Percentiles rank a stretch among this genome's conserved stretches.
Conservation (phyloP, 2,888 invertebrate species). For the Galerucella nymphaeae region DNA sequence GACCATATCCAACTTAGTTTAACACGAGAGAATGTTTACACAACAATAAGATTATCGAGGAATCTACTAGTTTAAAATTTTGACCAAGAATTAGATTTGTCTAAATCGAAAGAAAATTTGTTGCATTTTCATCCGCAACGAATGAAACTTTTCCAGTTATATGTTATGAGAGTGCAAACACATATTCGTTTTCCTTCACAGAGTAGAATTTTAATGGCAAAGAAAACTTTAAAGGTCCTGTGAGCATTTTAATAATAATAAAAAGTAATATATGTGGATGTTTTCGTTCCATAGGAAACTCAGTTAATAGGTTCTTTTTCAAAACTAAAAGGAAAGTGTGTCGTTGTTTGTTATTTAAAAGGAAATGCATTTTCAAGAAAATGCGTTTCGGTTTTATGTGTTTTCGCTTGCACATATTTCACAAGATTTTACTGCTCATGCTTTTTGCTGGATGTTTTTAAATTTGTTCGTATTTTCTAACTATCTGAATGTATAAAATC, state of each 20-base stretch:
- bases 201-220: not conserved
- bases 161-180: not conserved
- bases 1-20: not conserved
- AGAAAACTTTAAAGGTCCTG: slow-evolving; percentile 1
- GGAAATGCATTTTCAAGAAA: slow-evolving; percentile 35
- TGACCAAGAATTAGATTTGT: not conserved
- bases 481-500: not conserved
- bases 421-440: slow-evolving; percentile 33
- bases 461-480: slow-evolving; percentile 15
- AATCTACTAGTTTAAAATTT: not conserved
- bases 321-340: slow-evolving; percentile 14
- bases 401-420: slow-evolving; percentile 31
- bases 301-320: slow-evolving; percentile 19
- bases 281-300: slow-evolving; percentile 1
- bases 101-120: not conserved
- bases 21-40: not conserved
- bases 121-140: not conserved
- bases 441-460: slow-evolving; percentile 25
- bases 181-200: not conserved
- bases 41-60: not conserved
- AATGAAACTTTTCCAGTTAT: slow-evolving; percentile 5
- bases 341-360: slow-evolving; percentile 20
- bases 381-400: slow-evolving; percentile 37
- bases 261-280: slow-evolving; percentile 10
- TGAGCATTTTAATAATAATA: not conserved